phyloP scores from a whole-genome alignment of 2,113 vertebrate genomes.

The Scatophagus argus region DNA sequence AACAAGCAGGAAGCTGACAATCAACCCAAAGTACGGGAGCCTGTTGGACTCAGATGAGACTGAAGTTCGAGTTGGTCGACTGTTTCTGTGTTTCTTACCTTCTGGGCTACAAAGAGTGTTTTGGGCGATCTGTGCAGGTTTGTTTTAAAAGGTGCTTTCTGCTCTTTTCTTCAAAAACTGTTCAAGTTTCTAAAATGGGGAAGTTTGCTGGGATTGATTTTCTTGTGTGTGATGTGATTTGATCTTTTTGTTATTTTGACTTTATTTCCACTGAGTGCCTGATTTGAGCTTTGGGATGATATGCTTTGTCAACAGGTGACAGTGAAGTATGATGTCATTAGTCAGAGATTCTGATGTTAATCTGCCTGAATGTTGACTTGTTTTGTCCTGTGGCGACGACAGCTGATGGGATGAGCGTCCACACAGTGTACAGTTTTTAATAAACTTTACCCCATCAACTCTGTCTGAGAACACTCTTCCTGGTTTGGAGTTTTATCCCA shows the following conservation, averaged over 20 bases:
- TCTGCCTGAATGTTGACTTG: neutral
- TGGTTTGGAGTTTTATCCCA: too few species aligned
- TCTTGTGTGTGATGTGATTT: too few species aligned
- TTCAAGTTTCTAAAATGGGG: neutral
- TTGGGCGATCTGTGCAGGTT: too few species aligned
- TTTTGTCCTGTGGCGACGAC: neutral
- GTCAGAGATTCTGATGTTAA: neutral
- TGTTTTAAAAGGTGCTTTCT: neutral
- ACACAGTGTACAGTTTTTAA: conserved; percentile 33
- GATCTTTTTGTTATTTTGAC: neutral
- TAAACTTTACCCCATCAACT: neutral
- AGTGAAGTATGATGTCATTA: neutral
- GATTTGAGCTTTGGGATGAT: neutral
- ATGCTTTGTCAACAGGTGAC: neutral
- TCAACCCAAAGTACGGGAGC: too few species aligned
- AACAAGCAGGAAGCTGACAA: too few species aligned
- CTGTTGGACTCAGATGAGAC: too few species aligned
- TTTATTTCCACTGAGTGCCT: conserved; percentile 14
- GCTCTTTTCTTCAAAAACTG: neutral
- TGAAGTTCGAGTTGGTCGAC: too few species aligned
- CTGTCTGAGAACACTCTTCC: too few species aligned
- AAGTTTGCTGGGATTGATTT: conserved; percentile 9
- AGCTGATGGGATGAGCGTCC: neutral
- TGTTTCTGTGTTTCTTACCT: too few species aligned
- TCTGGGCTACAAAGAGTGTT: too few species aligned